Evolutionary conservation across 2,113 vertebrate species (phyloP).

Genomic region (Aegithalos caudatus): DNA sequence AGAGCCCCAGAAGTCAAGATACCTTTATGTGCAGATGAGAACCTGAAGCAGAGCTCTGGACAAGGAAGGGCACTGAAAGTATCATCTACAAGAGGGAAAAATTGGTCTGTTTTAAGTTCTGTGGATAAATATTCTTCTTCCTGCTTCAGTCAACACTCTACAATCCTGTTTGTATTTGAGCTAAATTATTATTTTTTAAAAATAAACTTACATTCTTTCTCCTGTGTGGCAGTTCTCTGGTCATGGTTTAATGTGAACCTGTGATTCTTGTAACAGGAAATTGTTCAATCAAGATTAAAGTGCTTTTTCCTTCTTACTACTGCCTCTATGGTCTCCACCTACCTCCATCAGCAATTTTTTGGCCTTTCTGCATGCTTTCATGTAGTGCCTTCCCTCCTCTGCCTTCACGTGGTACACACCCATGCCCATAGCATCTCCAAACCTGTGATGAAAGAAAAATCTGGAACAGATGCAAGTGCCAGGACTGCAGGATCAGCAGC

Average conservation of each 20-base stretch:
- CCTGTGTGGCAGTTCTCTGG: neutral
- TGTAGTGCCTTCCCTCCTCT: neutral
- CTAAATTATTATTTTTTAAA: conserved; percentile 63
- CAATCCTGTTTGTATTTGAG: neutral
- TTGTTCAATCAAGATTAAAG: neutral
- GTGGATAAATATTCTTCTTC: neutral
- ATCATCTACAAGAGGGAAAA: neutral
- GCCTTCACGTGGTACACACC: neutral
- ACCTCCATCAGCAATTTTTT: neutral
- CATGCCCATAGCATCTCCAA: neutral
- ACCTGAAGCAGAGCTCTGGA: neutral
- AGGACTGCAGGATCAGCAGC: neutral
- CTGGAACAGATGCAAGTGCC: neutral
- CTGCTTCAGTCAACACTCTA: neutral
- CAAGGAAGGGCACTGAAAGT: neutral
- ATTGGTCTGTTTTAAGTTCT: neutral
- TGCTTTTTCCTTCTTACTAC: neutral
- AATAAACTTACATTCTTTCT: conserved; percentile 49
- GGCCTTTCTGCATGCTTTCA: neutral
- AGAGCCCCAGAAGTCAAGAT: neutral
- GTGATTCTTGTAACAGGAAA: neutral
- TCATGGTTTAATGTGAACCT: neutral
- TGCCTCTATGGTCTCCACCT: neutral
- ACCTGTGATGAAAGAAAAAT: neutral
- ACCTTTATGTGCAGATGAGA: neutral